phyloP scores from a whole-genome alignment of 2,888 invertebrate genomes.

The Ennomos quercinarius region DNA sequence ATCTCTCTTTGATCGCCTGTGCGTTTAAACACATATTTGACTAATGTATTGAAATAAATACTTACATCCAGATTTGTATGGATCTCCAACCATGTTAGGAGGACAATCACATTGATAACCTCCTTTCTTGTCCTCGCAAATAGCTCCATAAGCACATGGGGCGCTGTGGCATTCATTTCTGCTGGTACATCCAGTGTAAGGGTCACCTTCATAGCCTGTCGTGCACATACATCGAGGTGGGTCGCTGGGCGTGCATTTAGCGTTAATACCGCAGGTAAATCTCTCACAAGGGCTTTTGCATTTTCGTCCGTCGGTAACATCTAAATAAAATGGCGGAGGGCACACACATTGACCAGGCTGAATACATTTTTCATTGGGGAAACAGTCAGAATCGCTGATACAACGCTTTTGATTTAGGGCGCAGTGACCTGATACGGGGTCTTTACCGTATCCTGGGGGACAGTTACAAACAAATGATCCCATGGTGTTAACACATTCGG shows the following conservation, averaged over 20 bases:
- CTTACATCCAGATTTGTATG: slow-evolving; percentile 93
- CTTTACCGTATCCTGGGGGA: slow-evolving; percentile 92
- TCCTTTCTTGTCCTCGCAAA: slow-evolving; percentile 94
- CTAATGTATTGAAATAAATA: slow-evolving; percentile 40
- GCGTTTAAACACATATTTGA: no score
- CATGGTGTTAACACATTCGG: slow-evolving; percentile 92
- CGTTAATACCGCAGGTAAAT: slow-evolving; percentile 95
- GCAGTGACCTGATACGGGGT: slow-evolving; percentile 93
- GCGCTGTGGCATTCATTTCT: slow-evolving; percentile 94
- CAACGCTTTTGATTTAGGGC: slow-evolving; percentile 93
- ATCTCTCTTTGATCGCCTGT: no score
- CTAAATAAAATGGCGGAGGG: slow-evolving; percentile 95
- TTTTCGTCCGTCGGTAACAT: slow-evolving; percentile 92
- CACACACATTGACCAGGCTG: slow-evolving; percentile 97
- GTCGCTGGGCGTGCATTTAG: slow-evolving; percentile 95
- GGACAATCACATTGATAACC: slow-evolving; percentile 95
- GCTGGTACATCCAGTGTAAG: slow-evolving; percentile 93
- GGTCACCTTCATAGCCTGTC: slow-evolving; percentile 94
- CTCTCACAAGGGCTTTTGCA: slow-evolving; percentile 97
- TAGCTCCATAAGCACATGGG: slow-evolving; percentile 95
- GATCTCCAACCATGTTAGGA: slow-evolving; percentile 92
- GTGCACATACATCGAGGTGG: slow-evolving; percentile 96
- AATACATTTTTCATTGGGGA: slow-evolving; percentile 94
- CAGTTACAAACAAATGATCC: slow-evolving; percentile 93
- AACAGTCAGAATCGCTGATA: slow-evolving; percentile 92